Conservation (phyloP, 2,797 vertebrate genomes). For the Sciaenops ocellatus region DNA sequence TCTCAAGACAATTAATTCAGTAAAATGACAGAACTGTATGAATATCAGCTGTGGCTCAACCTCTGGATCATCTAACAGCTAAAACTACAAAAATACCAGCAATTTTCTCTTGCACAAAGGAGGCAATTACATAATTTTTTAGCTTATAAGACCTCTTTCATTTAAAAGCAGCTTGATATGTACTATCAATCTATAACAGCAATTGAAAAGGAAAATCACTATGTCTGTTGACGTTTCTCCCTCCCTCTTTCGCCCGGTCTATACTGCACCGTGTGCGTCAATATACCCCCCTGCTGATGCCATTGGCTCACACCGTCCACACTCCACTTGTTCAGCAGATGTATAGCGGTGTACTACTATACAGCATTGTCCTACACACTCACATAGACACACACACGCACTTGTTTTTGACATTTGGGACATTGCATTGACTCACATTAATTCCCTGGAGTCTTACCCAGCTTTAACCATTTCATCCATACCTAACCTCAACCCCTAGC, state of each 20-base stretch:
- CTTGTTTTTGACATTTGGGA: not conserved
- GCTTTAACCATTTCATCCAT: not conserved
- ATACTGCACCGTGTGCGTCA: not conserved
- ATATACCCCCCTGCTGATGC: slow-evolving; percentile 3
- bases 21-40: slow-evolving; percentile 43
- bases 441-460: not conserved
- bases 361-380: slow-evolving; percentile 2
- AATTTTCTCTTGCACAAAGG: not conserved
- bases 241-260: too few species aligned
- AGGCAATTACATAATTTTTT: slow-evolving; percentile 12
- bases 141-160: slow-evolving; percentile 1
- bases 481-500: too few species aligned
- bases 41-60: slow-evolving; percentile 43
- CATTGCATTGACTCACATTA: not conserved
- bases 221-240: slow-evolving; percentile 6
- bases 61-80: not conserved
- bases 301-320: slow-evolving; percentile 16
- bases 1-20: slow-evolving; percentile 51
- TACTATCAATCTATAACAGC: slow-evolving; percentile 32
- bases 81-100: not conserved
- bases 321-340: slow-evolving; percentile 25
- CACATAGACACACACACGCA: not conserved
- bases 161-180: not conserved
- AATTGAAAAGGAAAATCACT: slow-evolving; percentile 35
- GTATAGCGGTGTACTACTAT: slow-evolving; percentile 12